Percentiles rank a stretch among this genome's conserved stretches.
phyloP scores from a whole-genome alignment of 2,797 vertebrate genomes.

The Xyrichtys novacula region DNA sequence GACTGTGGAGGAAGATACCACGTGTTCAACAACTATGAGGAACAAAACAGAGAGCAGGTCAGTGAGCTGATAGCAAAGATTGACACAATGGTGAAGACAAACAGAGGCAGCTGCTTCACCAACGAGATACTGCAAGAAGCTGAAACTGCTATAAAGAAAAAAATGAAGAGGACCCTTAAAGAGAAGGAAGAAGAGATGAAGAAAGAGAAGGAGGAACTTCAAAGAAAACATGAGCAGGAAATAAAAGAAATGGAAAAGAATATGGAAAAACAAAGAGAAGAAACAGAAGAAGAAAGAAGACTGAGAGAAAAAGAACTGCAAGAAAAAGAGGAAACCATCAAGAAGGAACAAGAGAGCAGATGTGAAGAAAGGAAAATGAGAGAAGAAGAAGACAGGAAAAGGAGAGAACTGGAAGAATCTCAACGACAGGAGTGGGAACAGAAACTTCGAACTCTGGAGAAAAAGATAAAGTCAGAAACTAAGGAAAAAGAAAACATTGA shows the following conservation, averaged over 20 bases:
- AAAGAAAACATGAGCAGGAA: neutral
- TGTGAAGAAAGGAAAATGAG: constrained; percentile 4
- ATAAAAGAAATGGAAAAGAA: neutral
- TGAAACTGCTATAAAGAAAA: constrained; percentile 13
- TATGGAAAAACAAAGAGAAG: neutral
- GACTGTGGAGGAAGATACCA: constrained; percentile 45
- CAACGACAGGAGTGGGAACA: constrained; percentile 4
- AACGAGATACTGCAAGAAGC: constrained; percentile 38
- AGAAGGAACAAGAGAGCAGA: neutral
- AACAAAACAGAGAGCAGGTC: neutral
- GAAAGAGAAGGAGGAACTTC: constrained; percentile 2
- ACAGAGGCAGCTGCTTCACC: constrained; percentile 29
- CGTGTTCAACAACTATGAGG: constrained; percentile 1
- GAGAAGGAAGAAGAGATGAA: constrained; percentile 22
- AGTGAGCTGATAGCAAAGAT: constrained; percentile 18
- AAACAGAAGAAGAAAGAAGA: neutral
- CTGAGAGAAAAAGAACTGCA: neutral
- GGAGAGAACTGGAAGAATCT: neutral
- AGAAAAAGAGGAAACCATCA: constrained; percentile 2
- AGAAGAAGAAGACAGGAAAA: neutral
- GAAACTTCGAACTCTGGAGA: neutral
- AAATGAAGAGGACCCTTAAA: constrained; percentile 3
- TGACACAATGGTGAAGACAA: constrained; percentile 22
- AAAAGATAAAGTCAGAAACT: neutral
- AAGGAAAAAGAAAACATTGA: neutral